phyloP scores from a whole-genome alignment of 2,797 vertebrate genomes.

The Pachyuromys duprasi region DNA sequence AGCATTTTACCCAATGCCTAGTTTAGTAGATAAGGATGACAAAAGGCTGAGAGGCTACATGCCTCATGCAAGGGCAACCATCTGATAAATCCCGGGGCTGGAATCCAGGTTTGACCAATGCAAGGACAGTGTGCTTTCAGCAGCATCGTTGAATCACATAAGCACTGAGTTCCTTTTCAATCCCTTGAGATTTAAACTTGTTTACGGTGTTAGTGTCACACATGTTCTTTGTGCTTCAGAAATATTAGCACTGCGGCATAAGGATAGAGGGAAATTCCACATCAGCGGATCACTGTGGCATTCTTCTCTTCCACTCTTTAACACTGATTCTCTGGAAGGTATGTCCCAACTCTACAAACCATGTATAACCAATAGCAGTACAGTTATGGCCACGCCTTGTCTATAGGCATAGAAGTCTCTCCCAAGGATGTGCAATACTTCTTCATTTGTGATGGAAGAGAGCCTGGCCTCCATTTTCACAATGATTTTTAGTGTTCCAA shows the following conservation, averaged over 20 bases:
- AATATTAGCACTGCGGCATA: neutral
- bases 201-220: neutral
- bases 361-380: neutral
- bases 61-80: neutral
- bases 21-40: slow-evolving; percentile 14
- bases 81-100: neutral
- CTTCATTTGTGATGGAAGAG: neutral
- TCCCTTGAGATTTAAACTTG: neutral
- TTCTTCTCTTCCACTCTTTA: neutral
- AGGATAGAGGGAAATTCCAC: neutral
- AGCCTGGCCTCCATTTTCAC: neutral
- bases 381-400: neutral
- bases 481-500: neutral
- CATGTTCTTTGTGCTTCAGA: neutral
- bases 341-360: neutral
- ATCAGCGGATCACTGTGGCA: neutral
- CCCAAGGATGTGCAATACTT: neutral
- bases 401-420: neutral
- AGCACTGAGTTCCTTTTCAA: neutral
- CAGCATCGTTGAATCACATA: neutral
- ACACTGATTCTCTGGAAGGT: neutral
- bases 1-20: neutral
- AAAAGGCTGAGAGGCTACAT: neutral
- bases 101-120: neutral
- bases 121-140: neutral